Evolutionary conservation across 2,113 vertebrate genomes (phyloP).

Genomic region (Vidua macroura): DNA sequence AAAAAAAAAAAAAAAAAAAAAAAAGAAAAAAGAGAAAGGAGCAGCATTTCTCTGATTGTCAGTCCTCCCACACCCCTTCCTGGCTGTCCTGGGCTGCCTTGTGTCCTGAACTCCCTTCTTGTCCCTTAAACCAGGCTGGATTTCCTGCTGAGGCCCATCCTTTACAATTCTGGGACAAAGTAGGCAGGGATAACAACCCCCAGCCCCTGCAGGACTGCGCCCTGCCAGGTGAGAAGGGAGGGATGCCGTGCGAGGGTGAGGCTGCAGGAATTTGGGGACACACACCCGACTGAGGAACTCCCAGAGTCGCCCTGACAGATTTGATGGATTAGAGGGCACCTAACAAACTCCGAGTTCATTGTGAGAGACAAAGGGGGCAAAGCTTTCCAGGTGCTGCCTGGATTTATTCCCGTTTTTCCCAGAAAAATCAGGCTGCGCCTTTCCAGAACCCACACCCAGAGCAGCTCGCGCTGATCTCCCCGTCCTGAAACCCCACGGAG

Average conservation of each 20-base stretch:
- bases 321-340: background rate
- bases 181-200: accelerated
- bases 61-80: background rate
- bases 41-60: background rate
- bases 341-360: background rate
- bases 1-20: background rate
- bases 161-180: accelerated
- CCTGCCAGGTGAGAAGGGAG: background rate
- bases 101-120: background rate
- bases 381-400: background rate
- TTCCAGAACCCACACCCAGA: background rate
- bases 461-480: background rate
- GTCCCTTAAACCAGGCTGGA: background rate
- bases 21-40: background rate
- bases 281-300: background rate
- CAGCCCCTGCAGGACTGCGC: background rate
- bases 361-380: background rate
- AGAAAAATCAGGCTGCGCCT: background rate
- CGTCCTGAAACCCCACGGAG: background rate
- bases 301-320: background rate
- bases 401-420: background rate
- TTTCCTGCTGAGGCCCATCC: background rate
- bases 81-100: background rate
- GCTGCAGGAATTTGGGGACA: background rate
- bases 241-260: background rate